These are phyloP conservation scores for Nannobrachium achirus DNA, from an alignment of 2,113 vertebrate genomes.

Conservation along the genomic window DNA sequence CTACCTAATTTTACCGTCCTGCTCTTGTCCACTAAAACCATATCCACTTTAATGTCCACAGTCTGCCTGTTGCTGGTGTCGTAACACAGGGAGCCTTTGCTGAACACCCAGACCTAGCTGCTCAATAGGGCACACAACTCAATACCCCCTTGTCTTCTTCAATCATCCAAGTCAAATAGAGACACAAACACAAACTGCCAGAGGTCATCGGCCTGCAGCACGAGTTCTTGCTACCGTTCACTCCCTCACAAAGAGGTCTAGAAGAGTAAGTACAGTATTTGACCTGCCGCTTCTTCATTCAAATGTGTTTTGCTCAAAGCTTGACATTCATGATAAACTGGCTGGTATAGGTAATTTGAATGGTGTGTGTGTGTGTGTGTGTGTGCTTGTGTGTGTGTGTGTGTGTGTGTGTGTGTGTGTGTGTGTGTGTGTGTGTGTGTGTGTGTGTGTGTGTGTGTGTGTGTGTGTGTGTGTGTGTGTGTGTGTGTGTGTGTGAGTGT, in stretches of 20 bases:
- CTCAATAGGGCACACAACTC: constrained; percentile 18
- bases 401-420: too few relatives aligned
- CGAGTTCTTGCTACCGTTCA: neutral
- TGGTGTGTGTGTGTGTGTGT: constrained; percentile 17
- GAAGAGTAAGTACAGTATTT: neutral
- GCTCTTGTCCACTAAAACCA: too few relatives aligned
- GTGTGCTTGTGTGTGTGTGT: too few relatives aligned
- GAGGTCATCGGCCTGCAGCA: constrained; percentile 10
- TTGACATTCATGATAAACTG: neutral
- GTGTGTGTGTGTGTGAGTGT: too few relatives aligned
- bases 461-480: too few relatives aligned
- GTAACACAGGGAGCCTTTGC: constrained; percentile 23
- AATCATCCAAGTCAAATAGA: constrained; percentile 1
- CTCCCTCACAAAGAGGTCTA: neutral
- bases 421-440: too few relatives aligned
- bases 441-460: too few relatives aligned
- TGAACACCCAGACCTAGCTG: constrained; percentile 22
- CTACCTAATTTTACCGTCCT: too few relatives aligned
- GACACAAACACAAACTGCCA: neutral
- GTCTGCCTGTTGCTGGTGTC: too few relatives aligned
- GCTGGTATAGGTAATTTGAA: neutral
- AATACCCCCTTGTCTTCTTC: constrained; percentile 9
- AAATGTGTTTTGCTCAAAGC: neutral
- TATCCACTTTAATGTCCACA: too few relatives aligned
- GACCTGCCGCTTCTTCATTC: neutral